Evolutionary conservation across 2,113 vertebrate species (phyloP).

Genomic region (Leucoraja erinaceus): DNA sequence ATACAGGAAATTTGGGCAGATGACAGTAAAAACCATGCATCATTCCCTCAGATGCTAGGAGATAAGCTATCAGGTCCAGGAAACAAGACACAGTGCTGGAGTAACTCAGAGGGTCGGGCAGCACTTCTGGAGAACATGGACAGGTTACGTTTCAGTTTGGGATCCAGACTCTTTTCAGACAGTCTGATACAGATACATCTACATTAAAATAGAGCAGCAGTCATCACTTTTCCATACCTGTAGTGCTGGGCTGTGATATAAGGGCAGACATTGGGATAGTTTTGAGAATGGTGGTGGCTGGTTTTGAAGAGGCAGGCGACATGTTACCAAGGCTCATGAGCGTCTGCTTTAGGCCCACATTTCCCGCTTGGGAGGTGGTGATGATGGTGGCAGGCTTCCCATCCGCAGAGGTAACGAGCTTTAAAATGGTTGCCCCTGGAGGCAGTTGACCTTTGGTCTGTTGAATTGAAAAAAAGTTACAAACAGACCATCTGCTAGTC

Average conservation of each 20-base stretch:
- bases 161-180: too few relatives aligned
- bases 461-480: not conserved
- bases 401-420: slow-evolving; percentile 34
- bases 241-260: slow-evolving; percentile 21
- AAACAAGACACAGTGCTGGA: too few relatives aligned
- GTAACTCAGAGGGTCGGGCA: too few relatives aligned
- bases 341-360: slow-evolving; percentile 21
- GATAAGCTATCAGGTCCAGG: too few relatives aligned
- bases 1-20: too few relatives aligned
- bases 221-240: not conserved
- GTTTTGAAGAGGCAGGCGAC: slow-evolving; percentile 35
- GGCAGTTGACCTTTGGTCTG: slow-evolving; percentile 39
- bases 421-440: slow-evolving; percentile 37
- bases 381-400: slow-evolving; percentile 35
- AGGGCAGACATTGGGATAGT: slow-evolving; percentile 40
- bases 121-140: too few relatives aligned
- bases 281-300: slow-evolving; percentile 38
- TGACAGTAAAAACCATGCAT: too few relatives aligned
- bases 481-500: not conserved
- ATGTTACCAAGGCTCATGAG: slow-evolving; percentile 29
- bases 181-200: not conserved
- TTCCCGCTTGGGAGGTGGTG: slow-evolving; percentile 36
- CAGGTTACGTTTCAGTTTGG: too few relatives aligned
- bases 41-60: too few relatives aligned
- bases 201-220: not conserved